Conservation (phyloP, 2,888 invertebrate species). For the Lasioglossum pauxillum region DNA sequence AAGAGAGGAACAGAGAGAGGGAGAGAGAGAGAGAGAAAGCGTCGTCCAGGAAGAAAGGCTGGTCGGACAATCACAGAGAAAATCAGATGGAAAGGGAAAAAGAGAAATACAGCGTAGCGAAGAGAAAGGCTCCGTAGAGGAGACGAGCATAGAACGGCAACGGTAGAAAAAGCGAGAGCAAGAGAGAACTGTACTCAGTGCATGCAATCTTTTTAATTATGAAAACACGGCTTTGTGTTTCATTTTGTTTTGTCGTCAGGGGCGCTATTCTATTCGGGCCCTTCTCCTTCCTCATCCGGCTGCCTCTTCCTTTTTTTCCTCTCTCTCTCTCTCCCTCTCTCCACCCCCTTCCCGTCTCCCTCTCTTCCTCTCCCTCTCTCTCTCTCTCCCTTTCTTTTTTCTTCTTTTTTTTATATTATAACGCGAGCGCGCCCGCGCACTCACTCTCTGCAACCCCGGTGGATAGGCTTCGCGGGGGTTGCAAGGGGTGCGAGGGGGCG, state of each 20-base stretch:
- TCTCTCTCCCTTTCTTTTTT: conserved; percentile 29
- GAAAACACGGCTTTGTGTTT: conserved; percentile 84
- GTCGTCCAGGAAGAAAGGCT: conserved; percentile 62
- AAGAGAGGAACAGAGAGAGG: not conserved
- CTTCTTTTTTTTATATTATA: conserved; percentile 78
- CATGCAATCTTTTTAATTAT: conserved; percentile 85
- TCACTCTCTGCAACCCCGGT: conserved; percentile 54
- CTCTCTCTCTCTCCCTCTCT: conserved; percentile 8
- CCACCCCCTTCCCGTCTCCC: conserved; percentile 37
- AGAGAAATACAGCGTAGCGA: conserved; percentile 64
- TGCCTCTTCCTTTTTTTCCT: conserved; percentile 79
- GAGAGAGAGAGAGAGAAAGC: conserved; percentile 17
- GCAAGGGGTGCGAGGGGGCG: conserved; percentile 17
- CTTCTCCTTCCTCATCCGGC: conserved; percentile 65
- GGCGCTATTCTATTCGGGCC: conserved; percentile 82
- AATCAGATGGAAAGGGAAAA: conserved; percentile 64
- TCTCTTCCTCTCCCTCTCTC: conserved; percentile 18
- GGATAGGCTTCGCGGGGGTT: conserved; percentile 48
- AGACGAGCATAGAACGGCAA: conserved; percentile 57
- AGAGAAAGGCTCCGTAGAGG: conserved; percentile 61
- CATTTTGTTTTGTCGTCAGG: conserved; percentile 84
- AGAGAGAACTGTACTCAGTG: conserved; percentile 76
- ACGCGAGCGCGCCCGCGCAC: conserved; percentile 69
- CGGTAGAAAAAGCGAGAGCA: conserved; percentile 59
- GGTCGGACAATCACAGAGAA: conserved; percentile 64